Conservation (phyloP, 2,797 vertebrate genomes). For the Mus caroli region DNA sequence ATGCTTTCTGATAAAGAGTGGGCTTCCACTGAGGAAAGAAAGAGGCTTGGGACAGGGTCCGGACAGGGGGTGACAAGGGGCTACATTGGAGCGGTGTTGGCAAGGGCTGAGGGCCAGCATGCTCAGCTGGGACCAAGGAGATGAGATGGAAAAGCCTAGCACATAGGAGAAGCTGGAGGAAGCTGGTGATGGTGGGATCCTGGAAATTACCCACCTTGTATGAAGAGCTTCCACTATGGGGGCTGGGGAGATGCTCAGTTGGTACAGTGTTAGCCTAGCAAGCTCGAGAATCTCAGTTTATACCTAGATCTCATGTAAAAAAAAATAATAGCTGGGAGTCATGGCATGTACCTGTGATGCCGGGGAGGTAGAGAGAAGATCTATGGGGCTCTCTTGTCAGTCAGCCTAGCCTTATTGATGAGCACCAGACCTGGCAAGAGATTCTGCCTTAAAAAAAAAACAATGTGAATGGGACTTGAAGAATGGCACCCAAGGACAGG, state of each 20-base stretch:
- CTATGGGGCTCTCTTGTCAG: not conserved
- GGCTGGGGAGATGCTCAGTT: not conserved
- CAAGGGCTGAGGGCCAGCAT: not conserved
- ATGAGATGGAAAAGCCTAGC: fast-evolving
- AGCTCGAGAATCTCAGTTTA: not conserved
- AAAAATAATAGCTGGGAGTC: not conserved
- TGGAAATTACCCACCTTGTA: not conserved
- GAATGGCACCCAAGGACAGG: not conserved
- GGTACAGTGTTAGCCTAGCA: too few species aligned
- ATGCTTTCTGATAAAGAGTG: not conserved
- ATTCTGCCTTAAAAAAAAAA: not conserved
- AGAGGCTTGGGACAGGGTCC: not conserved
- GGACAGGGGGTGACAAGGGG: not conserved
- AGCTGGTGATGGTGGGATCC: not conserved
- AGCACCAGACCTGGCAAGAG: not conserved
- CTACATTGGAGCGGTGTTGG: not conserved
- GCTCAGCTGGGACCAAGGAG: not conserved
- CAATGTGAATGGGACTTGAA: not conserved
- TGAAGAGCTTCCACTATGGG: not conserved
- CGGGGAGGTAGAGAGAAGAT: not conserved
- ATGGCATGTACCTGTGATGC: not conserved
- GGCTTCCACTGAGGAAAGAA: not conserved
- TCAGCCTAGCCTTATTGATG: not conserved
- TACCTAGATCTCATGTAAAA: not conserved
- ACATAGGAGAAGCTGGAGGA: not conserved